These are phyloP conservation scores for Coregonus suidteri DNA, from an alignment of 2,797 vertebrate species.

Conservation along the genomic window DNA sequence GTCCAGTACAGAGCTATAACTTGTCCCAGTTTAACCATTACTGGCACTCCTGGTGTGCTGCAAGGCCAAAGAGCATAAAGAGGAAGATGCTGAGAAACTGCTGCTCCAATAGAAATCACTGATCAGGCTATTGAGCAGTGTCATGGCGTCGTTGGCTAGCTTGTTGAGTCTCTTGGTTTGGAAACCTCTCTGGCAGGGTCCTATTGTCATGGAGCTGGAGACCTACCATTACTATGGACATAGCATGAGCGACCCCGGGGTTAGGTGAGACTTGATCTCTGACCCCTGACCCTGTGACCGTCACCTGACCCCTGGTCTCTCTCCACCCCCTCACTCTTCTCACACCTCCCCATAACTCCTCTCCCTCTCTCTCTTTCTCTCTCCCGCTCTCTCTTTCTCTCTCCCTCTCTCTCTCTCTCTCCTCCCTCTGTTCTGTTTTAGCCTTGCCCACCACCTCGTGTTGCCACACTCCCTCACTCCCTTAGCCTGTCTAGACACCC, in stretches of 20 bases:
- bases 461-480: background rate
- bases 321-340: background rate
- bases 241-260: too few species aligned
- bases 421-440: background rate
- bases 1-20: too few species aligned
- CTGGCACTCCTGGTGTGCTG: slow-evolving; percentile 96
- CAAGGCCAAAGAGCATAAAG: slow-evolving; percentile 34
- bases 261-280: slow-evolving; percentile 30
- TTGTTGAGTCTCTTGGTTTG: too few species aligned
- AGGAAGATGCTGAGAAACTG: too few species aligned
- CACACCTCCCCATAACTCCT: background rate
- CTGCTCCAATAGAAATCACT: too few species aligned
- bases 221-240: too few species aligned
- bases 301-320: background rate
- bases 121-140: too few species aligned
- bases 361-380: background rate
- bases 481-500: background rate
- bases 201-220: too few species aligned
- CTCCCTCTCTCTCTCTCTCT: background rate
- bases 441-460: background rate
- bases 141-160: too few species aligned
- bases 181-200: too few species aligned
- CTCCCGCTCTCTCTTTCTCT: background rate
- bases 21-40: slow-evolving; percentile 77
- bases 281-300: slow-evolving; percentile 4